Base-by-base conservation (phyloP, 2,797 vertebrate species). In the Champsocephalus gunnari region DNA sequence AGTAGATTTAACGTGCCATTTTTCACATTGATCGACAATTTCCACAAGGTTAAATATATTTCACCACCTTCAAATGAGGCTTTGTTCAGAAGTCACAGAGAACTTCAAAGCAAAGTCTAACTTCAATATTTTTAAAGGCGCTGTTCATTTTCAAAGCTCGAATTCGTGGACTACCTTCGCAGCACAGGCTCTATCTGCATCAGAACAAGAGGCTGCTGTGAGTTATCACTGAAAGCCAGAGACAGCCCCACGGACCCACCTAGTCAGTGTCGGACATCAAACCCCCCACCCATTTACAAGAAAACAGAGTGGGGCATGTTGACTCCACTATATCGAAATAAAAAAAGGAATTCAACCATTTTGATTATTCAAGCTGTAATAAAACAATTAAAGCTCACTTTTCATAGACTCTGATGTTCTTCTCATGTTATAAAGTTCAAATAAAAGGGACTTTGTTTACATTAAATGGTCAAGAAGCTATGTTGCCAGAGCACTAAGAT, bases 171-270 rank as follows among this genome's bases (percentile, higher is more conserved):
- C 5, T 5, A 19, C 58, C n/a, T 10, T 0, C 21, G 61, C 58
- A 19, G 28, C 64, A 41, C 4, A 63, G 82, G 66, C 85, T 92
- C 89, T 94, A 94, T 95, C 93, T 90, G 84, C 19, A 4, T 59
- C 21, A 32, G 62, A 82, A 76, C 86, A 88, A 92, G 75, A 64
- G 82, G 67, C 83, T 62, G 69, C 5, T 59, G 55, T 17, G 65
- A 85, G 87, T 94, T 94, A 95, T 95, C 94, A 89, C 69, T 62
- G 58, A 76, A 70, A 53, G 12, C 88, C 94, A 95, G 93, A 92
- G 75, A 9, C 58, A 45, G 38, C 58, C 79, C 43, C 47, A 43
- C 63, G 77, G 92, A 89, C 91, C 89, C 92, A 92, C 92, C 93
- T 94, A 85, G 71, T 80, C 62, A 2, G 58, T 58, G 47, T 12